Evolutionary conservation across 2,113 vertebrate species (phyloP).

Genomic region (Struthidea cinerea): DNA sequence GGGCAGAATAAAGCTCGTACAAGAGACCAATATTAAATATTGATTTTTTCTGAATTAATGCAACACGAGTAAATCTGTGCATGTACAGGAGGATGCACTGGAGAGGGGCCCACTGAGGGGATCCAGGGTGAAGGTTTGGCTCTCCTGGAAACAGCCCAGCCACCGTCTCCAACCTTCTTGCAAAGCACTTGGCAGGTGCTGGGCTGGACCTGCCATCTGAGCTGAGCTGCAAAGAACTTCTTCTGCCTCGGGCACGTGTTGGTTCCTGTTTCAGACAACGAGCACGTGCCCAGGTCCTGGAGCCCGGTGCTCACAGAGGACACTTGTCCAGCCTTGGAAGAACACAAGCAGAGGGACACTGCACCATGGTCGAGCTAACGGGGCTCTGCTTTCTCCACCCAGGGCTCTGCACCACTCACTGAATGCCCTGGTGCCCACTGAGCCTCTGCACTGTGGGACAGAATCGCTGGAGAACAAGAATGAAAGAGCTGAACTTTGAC

Average conservation of each 20-base stretch:
- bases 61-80: neutral
- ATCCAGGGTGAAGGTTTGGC: neutral
- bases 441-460: constrained; percentile 53
- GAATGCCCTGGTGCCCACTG: constrained; percentile 37
- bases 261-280: neutral
- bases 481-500: neutral
- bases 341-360: neutral
- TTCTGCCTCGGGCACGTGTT: neutral
- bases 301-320: neutral
- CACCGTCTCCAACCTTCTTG: neutral
- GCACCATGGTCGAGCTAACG: neutral
- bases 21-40: neutral
- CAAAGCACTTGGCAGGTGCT: neutral
- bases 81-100: neutral
- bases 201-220: neutral
- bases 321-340: neutral
- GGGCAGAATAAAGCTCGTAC: fast-evolving
- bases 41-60: neutral
- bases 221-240: neutral
- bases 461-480: constrained; percentile 46
- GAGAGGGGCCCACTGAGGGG: neutral
- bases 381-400: neutral
- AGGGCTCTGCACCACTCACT: neutral
- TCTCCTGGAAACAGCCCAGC: neutral
- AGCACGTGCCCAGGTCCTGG: neutral